phyloP scores from a whole-genome alignment of 2,888 invertebrate genomes.

The Phyllotreta striolata region DNA sequence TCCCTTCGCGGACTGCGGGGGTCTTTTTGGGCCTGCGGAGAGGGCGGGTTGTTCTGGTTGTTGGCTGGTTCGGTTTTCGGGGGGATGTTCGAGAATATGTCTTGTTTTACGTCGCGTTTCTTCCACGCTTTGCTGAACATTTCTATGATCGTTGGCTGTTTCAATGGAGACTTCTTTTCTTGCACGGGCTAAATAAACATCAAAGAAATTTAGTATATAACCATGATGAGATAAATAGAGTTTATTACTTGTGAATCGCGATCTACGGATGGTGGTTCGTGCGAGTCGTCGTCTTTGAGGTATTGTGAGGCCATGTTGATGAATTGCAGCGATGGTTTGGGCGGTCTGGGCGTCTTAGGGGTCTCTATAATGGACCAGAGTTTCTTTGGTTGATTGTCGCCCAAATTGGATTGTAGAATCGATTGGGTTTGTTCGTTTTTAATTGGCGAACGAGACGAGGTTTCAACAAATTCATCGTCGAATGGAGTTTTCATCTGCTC shows the following conservation, averaged over 20 bases:
- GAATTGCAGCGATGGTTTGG: neutral
- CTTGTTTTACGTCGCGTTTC: conserved; percentile 30
- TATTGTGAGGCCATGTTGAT: too few species aligned
- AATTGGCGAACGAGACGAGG: neutral
- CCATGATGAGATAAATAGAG: too few species aligned
- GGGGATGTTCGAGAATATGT: neutral
- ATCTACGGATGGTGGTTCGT: too few species aligned
- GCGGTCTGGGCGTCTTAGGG: neutral
- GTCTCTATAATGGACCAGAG: conserved; percentile 19
- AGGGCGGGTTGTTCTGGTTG: neutral
- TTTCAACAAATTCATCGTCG: neutral
- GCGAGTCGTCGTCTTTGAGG: too few species aligned
- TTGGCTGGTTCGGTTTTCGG: neutral
- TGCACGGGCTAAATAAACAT: too few species aligned
- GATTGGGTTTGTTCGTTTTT: neutral
- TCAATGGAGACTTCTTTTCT: conserved; percentile 38
- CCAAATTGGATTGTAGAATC: too few species aligned
- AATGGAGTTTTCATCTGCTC: too few species aligned
- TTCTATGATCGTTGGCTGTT: conserved; percentile 40
- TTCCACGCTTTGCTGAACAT: conserved; percentile 39
- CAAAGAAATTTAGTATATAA: too few species aligned
- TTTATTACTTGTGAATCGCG: too few species aligned
- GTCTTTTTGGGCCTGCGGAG: neutral
- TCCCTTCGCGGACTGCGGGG: neutral
- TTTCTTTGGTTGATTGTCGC: conserved; percentile 5